A percentile compares a stretch with the other conserved stretches of the same genome.
Conservation (phyloP, 2,113 vertebrate species). For the Serranochromis macrocephalus region DNA sequence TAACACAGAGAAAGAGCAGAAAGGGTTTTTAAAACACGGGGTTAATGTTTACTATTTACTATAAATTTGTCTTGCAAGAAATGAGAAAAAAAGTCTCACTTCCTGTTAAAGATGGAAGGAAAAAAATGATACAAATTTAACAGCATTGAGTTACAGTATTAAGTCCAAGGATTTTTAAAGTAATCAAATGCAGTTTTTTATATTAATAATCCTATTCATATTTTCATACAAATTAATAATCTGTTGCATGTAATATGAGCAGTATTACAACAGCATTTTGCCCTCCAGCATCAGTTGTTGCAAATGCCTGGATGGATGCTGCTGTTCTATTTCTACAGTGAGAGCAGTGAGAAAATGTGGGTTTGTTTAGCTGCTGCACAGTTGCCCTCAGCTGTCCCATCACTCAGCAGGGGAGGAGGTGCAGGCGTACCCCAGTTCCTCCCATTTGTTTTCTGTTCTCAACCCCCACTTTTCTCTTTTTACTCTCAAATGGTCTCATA, state of each 20-base stretch:
- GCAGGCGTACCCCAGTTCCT: conserved; percentile 6
- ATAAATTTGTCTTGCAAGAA: not conserved
- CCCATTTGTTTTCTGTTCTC: not conserved
- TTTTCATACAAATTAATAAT: not conserved
- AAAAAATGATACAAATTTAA: not conserved
- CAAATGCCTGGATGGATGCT: conserved; percentile 16
- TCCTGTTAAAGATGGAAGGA: not conserved
- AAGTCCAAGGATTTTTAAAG: not conserved
- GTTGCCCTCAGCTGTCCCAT: conserved; percentile 54
- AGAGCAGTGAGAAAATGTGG: conserved; percentile 17
- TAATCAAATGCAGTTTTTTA: not conserved
- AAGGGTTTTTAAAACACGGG: not conserved
- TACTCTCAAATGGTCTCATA: not conserved
- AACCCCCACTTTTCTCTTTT: not conserved
- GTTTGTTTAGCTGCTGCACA: conserved; percentile 21
- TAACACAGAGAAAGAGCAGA: not conserved
- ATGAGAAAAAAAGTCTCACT: not conserved
- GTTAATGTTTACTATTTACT: not conserved
- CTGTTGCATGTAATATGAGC: not conserved
- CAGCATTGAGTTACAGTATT: not conserved
- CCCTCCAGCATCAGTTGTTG: not conserved
- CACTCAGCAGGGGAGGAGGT: conserved; percentile 29
- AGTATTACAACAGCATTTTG: not conserved
- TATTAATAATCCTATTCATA: not conserved
- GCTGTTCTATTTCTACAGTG: conserved; percentile 41